Base-by-base conservation (phyloP, 2,888 invertebrate genomes). In the Adelognathus sp. region DNA sequence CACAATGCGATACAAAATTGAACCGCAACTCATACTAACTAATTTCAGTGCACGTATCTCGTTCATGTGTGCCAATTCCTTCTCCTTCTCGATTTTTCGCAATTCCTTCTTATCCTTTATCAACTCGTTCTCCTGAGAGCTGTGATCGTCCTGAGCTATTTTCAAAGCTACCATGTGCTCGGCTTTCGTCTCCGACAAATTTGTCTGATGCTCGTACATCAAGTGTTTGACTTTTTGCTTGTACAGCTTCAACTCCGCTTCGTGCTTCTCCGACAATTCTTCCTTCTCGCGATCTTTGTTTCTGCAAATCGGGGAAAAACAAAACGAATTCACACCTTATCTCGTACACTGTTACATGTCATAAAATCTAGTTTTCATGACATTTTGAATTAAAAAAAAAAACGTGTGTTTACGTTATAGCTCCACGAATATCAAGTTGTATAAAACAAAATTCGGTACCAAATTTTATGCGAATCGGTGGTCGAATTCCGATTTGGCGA, bases 211-310 rank as follows among this genome's bases (percentile, higher is more conserved):
- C 88, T 98, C 98, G 91, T 97, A 98, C 91, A 97, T 95, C 50
- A 98, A 92, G 92, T 98, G 97, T 88, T 98, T 98, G 76, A 98
- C 96, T 93, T 97, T 98, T 89, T 98, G 98, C 88, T 97, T 97
- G 87, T 97, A 97, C 70, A 97, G 95, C 92, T 97, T 97, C 31
- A 98, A 93, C 87, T 98, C 96, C 31, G 95, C 95, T 88, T 98
- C 97, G 88, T 98, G 97, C 86, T 96, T 94, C 89, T 98, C 97
- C 83, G 96, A 95, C 0, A 96, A 93, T 91, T 98, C 96, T 92
- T 98, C 98, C 83, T 98, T 96, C 83, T 97, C 97, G 83, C 97
- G 93, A 89, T 98, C 96, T 91, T 96, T 96, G 86, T 96, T 95
- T 85, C 96, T 93, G 77, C 85, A 83, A 74, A n/a, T n/a, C n/a